Percentiles rank a stretch among this genome's conserved stretches.
phyloP scores from a whole-genome alignment of 2,888 invertebrate species.

The Zeuzera pyrina region DNA sequence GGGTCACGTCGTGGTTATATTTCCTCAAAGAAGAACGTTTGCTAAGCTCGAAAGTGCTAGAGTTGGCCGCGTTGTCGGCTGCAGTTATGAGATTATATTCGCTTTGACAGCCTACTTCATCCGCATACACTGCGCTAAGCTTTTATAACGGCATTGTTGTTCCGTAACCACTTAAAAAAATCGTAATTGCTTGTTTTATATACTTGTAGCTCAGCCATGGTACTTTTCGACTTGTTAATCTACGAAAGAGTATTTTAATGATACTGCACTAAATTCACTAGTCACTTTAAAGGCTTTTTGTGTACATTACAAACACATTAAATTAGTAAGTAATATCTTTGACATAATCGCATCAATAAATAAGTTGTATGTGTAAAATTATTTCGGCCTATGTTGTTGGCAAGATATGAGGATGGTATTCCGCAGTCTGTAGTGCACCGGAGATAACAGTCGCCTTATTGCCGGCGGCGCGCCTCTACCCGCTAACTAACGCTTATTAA shows the following conservation, averaged over 20 bases:
- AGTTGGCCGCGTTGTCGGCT: conserved; percentile 49
- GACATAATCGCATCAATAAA: conserved; percentile 23
- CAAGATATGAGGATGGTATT: conserved; percentile 15
- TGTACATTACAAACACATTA: no score
- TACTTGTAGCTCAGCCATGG: conserved; percentile 25
- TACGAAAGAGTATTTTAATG: no score
- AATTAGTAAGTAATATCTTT: no score
- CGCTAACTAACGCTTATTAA: conserved; percentile 71
- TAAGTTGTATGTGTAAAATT: conserved; percentile 26
- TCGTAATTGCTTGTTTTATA: conserved; percentile 49
- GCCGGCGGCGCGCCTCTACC: conserved; percentile 46
- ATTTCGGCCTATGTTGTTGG: conserved; percentile 20
- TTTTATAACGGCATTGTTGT: conserved; percentile 37
- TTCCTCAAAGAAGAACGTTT: conserved; percentile 50
- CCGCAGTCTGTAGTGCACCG: no score
- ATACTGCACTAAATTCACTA: no score
- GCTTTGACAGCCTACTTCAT: conserved; percentile 52
- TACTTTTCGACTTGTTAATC: no score
- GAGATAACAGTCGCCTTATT: conserved; percentile 65
- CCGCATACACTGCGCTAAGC: conserved; percentile 40
- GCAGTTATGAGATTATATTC: conserved; percentile 65
- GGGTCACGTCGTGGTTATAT: conserved; percentile 21
- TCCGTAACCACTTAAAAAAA: conserved; percentile 41
- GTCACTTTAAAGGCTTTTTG: no score
- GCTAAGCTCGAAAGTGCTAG: conserved; percentile 52